These are phyloP conservation scores for Enteromius anoplus DNA, from an alignment of 2,797 vertebrate genomes.

Conservation along the genomic window DNA sequence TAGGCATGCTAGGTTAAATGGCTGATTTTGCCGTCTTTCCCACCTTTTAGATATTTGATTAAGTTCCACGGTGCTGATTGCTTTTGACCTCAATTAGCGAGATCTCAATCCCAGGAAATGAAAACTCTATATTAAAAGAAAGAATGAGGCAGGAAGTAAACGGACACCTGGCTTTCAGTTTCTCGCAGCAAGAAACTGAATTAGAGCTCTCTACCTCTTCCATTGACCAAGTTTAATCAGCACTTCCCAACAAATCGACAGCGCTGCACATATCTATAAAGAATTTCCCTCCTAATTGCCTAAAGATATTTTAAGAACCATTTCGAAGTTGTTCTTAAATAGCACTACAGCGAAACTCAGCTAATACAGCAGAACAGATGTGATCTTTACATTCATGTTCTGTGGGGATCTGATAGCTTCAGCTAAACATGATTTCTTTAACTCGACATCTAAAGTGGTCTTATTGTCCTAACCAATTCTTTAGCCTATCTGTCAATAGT, in stretches of 20 bases:
- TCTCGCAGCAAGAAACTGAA: constrained; percentile 63
- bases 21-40: constrained; percentile 71
- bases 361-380: constrained; percentile 35
- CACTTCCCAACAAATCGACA: constrained; percentile 52
- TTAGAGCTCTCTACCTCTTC: constrained; percentile 56
- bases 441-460: not conserved
- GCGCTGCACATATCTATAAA: constrained; percentile 44
- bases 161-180: constrained; percentile 62
- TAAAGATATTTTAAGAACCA: constrained; percentile 52
- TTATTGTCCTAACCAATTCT: constrained; percentile 25
- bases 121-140: constrained; percentile 61
- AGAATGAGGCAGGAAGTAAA: constrained; percentile 58
- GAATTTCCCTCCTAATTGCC: constrained; percentile 37
- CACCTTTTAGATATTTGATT: constrained; percentile 71
- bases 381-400: constrained; percentile 26
- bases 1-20: constrained; percentile 67
- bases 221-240: constrained; percentile 54
- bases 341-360: not conserved
- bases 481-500: constrained; percentile 5
- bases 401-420: constrained; percentile 28
- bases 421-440: constrained; percentile 20
- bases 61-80: constrained; percentile 66
- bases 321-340: constrained; percentile 37
- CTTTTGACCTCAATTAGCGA: constrained; percentile 73
- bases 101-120: constrained; percentile 68